Evolutionary conservation across 2,797 vertebrate species (phyloP).

Genomic region (Selene dorsalis): DNA sequence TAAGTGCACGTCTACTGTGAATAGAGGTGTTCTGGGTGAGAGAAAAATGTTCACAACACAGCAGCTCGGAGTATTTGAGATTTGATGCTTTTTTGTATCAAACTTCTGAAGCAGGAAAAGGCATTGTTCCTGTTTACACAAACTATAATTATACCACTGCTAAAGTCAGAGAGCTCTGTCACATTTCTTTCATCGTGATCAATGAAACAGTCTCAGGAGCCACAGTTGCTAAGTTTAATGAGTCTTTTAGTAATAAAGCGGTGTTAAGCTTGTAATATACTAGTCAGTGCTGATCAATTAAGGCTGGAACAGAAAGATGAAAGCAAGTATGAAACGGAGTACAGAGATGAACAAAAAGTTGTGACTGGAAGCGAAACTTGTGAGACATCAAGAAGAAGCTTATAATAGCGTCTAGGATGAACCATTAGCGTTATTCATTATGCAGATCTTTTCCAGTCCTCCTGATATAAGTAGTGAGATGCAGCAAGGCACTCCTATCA

Average conservation of each 20-base stretch:
- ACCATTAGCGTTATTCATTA: conserved; percentile 3
- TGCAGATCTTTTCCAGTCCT: conserved; percentile 15
- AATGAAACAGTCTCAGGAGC: conserved; percentile 32
- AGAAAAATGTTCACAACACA: conserved; percentile 17
- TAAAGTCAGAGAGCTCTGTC: conserved; percentile 45
- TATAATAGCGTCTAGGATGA: conserved; percentile 1
- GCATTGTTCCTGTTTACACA: conserved; percentile 46
- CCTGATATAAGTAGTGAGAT: conserved; percentile 12
- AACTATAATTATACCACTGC: conserved; percentile 50
- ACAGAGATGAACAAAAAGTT: conserved; percentile 12
- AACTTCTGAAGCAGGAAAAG: conserved; percentile 41
- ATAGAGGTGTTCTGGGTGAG: conserved; percentile 7
- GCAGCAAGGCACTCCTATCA: conserved; percentile 3
- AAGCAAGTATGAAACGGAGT: conserved; percentile 24
- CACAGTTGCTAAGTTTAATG: conserved; percentile 31
- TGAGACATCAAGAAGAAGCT: conserved; percentile 12
- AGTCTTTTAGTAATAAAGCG: conserved; percentile 42
- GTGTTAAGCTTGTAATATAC: conserved; percentile 38
- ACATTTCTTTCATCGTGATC: conserved; percentile 48
- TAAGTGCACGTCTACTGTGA: neutral
- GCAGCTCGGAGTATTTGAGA: conserved; percentile 14
- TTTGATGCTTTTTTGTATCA: conserved; percentile 60
- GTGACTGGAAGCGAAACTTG: conserved; percentile 19
- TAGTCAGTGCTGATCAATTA: conserved; percentile 27
- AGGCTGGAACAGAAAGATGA: conserved; percentile 32